These are phyloP conservation scores for Oikopleura dioica DNA, from an alignment of 23 tunicate species.

Conservation along the genomic window DNA sequence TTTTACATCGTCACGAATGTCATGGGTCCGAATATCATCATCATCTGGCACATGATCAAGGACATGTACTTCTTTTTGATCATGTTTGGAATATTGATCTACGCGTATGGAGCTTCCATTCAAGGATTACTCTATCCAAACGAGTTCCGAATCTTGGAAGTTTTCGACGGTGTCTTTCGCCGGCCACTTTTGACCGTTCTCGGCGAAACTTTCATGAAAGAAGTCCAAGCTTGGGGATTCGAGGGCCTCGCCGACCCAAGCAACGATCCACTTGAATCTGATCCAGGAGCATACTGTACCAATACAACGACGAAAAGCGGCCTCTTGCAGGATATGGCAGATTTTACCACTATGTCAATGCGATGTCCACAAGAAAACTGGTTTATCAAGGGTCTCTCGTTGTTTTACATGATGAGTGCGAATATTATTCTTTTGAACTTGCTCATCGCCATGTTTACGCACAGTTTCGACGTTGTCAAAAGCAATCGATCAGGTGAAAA, in stretches of 20 bases:
- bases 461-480: conserved; percentile 21
- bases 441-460: conserved; percentile 32
- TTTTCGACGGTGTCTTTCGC: not conserved
- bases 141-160: not conserved
- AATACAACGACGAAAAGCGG: too few relatives aligned
- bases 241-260: too few relatives aligned
- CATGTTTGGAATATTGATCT: not conserved
- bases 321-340: too few relatives aligned
- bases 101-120: not conserved
- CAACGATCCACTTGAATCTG: too few relatives aligned
- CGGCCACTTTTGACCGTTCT: not conserved
- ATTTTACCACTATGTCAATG: too few relatives aligned
- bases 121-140: conserved; percentile 4
- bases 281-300: too few relatives aligned
- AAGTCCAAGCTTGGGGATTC: not conserved
- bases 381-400: not conserved
- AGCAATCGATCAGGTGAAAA: conserved; percentile 1
- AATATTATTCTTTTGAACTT: conserved; percentile 26
- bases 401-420: conserved; percentile 22
- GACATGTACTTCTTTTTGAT: not conserved
- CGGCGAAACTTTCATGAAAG: not conserved
- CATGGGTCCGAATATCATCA: conserved; percentile 1
- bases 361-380: not conserved
- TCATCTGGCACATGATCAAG: not conserved
- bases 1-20: not conserved